Base-by-base conservation (phyloP, 2,797 vertebrate species). In the Tapirus indicus region DNA sequence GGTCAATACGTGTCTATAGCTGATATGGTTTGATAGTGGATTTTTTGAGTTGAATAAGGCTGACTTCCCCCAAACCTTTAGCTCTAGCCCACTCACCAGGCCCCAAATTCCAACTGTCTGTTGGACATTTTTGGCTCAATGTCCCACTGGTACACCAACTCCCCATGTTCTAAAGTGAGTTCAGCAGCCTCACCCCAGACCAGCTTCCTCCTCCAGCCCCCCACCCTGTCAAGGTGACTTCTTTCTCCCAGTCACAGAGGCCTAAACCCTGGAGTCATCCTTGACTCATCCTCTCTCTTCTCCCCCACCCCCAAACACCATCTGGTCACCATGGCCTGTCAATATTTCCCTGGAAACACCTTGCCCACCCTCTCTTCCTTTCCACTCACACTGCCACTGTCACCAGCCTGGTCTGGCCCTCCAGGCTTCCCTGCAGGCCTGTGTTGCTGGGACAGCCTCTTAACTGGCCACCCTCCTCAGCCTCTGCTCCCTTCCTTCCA, bases 311-410 rank as follows among this genome's bases (percentile, higher is more conserved):
- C 44, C 72, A 38, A 72, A 84, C 12, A n/a, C 18, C 16, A 58
- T 74, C 49, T 68, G 93, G 91, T 96, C 64, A 87, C 62, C 66
- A 54, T 13, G 66, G 38, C 58, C 68, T 79, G 38, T 88, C 66
- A 92, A 44, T 64, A 90, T 96, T 95, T 97, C 69, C 88, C 78
- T 86, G 52, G 88, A 93, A 90, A 80, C 52, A 52, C 35, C 47
- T 97, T 75, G 27, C 11, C 32, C 9, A 62, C 38, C 52, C 72
- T 23, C 41, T 52, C 69, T 83, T 85, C 27, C 29, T 84, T 13
- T 69, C 29, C 41, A 14, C 47, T 94, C 82, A 64, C 29, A 17
- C 12, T 41, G 62, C 52, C 54, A 6, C n/a, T 52, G 32, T 32
- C 13, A 1, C 1, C 7, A 27, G 60, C 88, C 47, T 35, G 32